Evolutionary conservation across 2,797 vertebrate species (phyloP), one percentile per base, ranked within the genome.

Genomic region (Malurus leucopterus): DNA sequence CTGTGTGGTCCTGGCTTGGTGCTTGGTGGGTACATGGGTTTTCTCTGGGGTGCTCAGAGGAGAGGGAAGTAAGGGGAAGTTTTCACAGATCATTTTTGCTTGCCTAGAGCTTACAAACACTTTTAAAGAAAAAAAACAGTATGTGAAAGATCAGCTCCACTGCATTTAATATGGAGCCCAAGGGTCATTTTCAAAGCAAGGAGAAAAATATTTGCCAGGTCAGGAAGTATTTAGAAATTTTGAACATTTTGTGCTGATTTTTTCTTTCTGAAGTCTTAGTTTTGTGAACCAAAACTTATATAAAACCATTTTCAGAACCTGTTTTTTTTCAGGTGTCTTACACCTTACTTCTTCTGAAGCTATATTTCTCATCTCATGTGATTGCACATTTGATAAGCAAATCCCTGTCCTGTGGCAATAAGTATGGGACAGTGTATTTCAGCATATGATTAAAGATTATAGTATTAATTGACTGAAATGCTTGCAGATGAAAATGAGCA

Each of bases 11-110:
- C 61, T 0, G 1, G 30, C 26, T 69, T 0, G 0, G 54, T 2
- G 5, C 16, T 62, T n/a, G 7, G 21, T 79, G 71, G 68, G 21
- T 65, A 53, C 36, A 6, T 19, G 15, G 5, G 2, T 51, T 90
- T 93, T 36, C 62, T 61, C 49, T 13, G 17, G 14, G 24, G 16
- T 11, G 10, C 19, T 88, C 13, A 19, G 58, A 47, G 41, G 18
- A 55, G 47, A 53, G 3, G 4, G n/a, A 9, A 47, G 36, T 0
- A 0, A 80, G n/a, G 6, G 2, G 13, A 34, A 14, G 27, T 57
- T 38, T 90, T 65, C 29, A 24, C 23, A 41, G 18, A 17, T 44
- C 0, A 0, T 22, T 91, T 68, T 43, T 85, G 40, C 30, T 54
- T 27, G 13, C 18, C 34, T 16, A 50, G 40, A 61, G 55, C 51